Evolutionary conservation across 2,797 vertebrate species (phyloP).

Genomic region (Todus mexicanus): DNA sequence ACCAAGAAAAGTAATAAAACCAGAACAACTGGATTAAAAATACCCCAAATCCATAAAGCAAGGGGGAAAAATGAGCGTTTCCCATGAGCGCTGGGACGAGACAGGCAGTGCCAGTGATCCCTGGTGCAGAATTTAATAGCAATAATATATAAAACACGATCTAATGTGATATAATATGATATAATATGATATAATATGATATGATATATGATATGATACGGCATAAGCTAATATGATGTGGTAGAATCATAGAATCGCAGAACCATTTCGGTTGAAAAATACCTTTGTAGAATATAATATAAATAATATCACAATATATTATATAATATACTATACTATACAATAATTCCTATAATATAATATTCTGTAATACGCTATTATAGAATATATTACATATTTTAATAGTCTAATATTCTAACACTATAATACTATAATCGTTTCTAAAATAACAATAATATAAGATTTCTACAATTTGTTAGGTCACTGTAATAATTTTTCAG

Average conservation of each 20-base stretch:
- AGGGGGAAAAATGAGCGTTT: neutral
- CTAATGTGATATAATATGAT: neutral
- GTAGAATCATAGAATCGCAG: no score
- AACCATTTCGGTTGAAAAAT: no score
- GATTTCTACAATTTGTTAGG: neutral
- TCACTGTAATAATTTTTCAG: fast-evolving
- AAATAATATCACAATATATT: no score
- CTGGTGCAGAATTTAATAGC: neutral
- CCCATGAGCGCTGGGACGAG: fast-evolving
- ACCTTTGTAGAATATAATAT: no score
- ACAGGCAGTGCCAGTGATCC: neutral
- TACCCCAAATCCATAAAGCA: neutral
- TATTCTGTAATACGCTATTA: no score
- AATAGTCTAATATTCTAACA: neutral
- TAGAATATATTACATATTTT: neutral
- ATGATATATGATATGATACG: no score
- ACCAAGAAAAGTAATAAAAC: neutral
- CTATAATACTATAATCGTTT: no score
- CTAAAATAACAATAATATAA: neutral
- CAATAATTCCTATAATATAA: no score
- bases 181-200: neutral
- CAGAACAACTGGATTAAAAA: neutral
- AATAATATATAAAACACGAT: neutral
- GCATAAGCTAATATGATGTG: no score
- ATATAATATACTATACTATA: no score